Evolutionary conservation across 1,140 invertebrate species (phyloP), one percentile per base, ranked within the genome.

Genomic region (Sarcophaga peregrina): DNA sequence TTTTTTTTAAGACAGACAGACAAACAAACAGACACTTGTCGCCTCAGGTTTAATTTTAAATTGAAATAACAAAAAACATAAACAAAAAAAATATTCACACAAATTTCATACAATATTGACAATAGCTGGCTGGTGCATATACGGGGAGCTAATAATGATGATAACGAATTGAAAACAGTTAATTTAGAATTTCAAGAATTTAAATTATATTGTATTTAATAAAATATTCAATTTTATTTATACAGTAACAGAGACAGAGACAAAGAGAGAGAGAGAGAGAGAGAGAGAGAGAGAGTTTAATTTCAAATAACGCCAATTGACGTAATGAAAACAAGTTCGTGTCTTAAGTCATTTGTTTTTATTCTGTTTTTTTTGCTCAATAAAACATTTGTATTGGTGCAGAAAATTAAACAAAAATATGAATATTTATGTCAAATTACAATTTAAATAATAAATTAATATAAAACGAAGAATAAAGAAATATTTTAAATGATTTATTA

Each of bases 401-500:
- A 15, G n/a, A 62, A 62, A 62, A 62, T 15, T n/a, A 6, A 15
- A 11, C 15, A 15, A 7, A 62, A 62, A 37, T 37, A 62, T 62
- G 54, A 62, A 62, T 62, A 62, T 62, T 62, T 62, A 62, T 62
- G 54, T 62, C 54, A 68, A 25, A 68, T 68, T 68, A 68, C 5
- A 20, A 68, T 68, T 68, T 68, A 20, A 62, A 68, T 25, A 68
- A 25, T 20, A 20, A 68, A 68, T 68, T 68, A 68, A 68, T 68
- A 25, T 68, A 68, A 68, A 1, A 20, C 1, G 62, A 20, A 68
- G 20, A 62, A 68, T 68, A 68, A 68, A 68, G 9, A 8, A 68
- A 68, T 25, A 68, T 37, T 37, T 68, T 68, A 68, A 68, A 68
- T 68, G 62, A 68, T 68, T 68, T 68, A 68, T 68, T 68, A 68